Evolutionary conservation across 2,797 vertebrate species (phyloP).

Genomic region (Myotis planiceps): DNA sequence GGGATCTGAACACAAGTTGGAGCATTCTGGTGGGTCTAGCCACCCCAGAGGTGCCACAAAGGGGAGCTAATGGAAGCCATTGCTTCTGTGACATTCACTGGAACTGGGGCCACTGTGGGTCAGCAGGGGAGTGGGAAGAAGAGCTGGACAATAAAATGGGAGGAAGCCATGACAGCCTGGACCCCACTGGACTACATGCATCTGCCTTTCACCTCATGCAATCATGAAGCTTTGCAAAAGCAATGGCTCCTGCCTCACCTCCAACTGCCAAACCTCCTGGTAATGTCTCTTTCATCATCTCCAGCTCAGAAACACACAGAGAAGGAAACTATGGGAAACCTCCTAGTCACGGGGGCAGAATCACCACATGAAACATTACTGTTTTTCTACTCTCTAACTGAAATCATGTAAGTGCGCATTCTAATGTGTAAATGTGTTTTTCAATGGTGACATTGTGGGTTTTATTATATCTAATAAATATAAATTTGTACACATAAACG

Average conservation of each 20-base stretch:
- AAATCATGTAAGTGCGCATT: not conserved
- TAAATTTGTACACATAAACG: not conserved
- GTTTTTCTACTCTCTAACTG: not conserved
- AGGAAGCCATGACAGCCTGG: not conserved
- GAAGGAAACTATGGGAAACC: not conserved
- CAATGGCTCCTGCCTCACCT: not conserved
- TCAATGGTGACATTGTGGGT: not conserved
- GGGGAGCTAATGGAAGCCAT: rapidly evolving
- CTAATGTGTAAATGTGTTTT: not conserved
- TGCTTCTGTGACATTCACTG: not conserved
- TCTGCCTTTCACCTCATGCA: not conserved
- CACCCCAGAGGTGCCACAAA: rapidly evolving
- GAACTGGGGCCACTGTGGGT: not conserved
- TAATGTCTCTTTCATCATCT: not conserved
- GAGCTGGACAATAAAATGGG: not conserved
- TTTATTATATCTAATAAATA: not conserved
- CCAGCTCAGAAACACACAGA: not conserved
- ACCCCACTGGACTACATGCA: rapidly evolving
- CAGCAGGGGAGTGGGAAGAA: not conserved
- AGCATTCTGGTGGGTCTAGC: not conserved
- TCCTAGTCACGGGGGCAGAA: not conserved
- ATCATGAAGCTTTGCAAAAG: not conserved
- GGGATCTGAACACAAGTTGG: not conserved
- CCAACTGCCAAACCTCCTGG: not conserved
- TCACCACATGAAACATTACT: not conserved